Evolutionary conservation across 2,888 invertebrate genomes (phyloP), one percentile per base, ranked within the genome.

Genomic region (Limulus polyphemus): DNA sequence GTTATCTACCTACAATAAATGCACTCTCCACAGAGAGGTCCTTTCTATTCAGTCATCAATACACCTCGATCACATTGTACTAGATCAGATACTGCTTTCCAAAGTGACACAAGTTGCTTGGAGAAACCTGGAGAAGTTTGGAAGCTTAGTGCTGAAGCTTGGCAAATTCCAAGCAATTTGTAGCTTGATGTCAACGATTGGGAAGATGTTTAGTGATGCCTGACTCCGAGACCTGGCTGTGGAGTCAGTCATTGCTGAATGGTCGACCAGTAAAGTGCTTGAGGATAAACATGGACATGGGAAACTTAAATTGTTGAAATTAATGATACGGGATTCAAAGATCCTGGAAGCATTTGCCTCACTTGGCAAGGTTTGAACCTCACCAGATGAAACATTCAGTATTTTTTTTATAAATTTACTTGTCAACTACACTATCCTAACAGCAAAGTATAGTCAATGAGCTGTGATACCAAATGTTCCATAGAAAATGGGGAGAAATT

Each of bases 191-290:
- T 58, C 65, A n/a, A 60, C 68, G 46, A 55, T 71, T 51, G 68
- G 67, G 3, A 70, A 70, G 59, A 12, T 62, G 54, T 70, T 69
- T 59, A 13, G 54, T n/a, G 69, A 69, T 65, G 69, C 65, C 47
- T 67, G 70, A 11, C 59, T 70, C 46, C 50, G 65, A 56, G 66
- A 70, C 55, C n/a, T 70, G 1, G 46, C 57, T 17, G 59, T 68
- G 9, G 67, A 69, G 56, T 61, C 67, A 32, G 58, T 70, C 14
- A 61, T 70, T 51, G 68, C 65, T 55, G 65, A 71, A 47, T 67
- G 66, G 7, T 70, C 67, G 11, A 61, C 68, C 7, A 46, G 12
- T 17, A 54, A 51, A 17, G 69, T 70, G 11, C 17, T 70, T 50
- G 66, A 65, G 17, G 58, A 50, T 4, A 17, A 57, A 11, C 58